These are phyloP conservation scores for Trachelipus rathkii DNA, from an alignment of 1,140 invertebrate genomes.

Conservation along the genomic window DNA sequence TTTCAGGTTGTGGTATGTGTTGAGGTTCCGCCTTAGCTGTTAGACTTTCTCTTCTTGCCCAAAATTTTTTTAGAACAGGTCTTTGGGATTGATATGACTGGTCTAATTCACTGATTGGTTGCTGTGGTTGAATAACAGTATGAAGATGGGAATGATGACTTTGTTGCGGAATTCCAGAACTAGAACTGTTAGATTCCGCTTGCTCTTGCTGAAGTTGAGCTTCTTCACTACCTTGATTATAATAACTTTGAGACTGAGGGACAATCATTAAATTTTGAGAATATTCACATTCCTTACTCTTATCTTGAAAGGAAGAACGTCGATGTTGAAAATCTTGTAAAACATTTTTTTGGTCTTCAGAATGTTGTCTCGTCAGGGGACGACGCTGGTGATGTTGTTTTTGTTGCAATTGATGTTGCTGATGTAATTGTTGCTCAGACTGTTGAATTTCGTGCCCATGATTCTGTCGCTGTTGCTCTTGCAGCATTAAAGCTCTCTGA, in stretches of 20 bases:
- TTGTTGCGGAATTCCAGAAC: no score
- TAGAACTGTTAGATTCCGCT: no score
- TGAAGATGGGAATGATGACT: no score
- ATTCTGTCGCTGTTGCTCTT: background rate
- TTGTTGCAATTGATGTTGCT: conserved; percentile 1
- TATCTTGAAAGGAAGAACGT: no score
- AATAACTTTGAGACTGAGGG: no score
- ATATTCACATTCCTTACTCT: no score
- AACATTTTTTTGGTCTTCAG: background rate
- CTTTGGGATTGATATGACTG: conserved; percentile 13
- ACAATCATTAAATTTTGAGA: no score
- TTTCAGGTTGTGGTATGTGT: conserved; percentile 21
- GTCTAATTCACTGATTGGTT: background rate
- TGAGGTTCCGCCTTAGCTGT: conserved; percentile 26
- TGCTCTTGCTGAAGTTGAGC: background rate
- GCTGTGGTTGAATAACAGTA: background rate
- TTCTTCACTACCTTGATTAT: background rate
- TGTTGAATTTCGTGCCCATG: background rate
- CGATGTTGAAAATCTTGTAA: no score
- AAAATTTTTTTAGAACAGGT: conserved; percentile 40
- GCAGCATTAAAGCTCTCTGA: conserved; percentile 12
- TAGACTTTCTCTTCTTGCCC: conserved; percentile 40
- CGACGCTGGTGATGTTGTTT: background rate
- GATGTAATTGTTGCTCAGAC: conserved; percentile 21
- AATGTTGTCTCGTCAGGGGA: conserved; percentile 12